These are phyloP conservation scores for Azorinus chamasolen DNA, from an alignment of 2,888 invertebrate species.

Conservation along the genomic window DNA sequence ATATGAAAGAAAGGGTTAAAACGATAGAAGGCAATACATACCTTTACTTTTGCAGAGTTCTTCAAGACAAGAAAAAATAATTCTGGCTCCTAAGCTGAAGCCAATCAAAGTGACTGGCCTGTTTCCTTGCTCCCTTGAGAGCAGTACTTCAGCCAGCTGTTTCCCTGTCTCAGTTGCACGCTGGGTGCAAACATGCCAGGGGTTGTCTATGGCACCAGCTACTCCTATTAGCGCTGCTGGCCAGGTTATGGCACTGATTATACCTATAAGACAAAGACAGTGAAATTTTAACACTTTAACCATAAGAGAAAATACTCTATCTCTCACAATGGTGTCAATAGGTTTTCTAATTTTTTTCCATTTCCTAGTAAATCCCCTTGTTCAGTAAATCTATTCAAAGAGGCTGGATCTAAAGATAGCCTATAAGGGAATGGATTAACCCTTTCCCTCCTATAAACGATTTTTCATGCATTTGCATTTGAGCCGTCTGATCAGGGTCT, in stretches of 20 bases:
- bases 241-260: slow-evolving; percentile 90
- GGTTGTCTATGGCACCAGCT: slow-evolving; percentile 88
- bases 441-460: no score
- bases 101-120: slow-evolving; percentile 90
- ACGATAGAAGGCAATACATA: no score
- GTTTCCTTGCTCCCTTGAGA: slow-evolving; percentile 89
- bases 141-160: slow-evolving; percentile 90
- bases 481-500: no score
- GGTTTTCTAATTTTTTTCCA: background rate
- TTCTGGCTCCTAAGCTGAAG: slow-evolving; percentile 90
- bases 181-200: slow-evolving; percentile 90
- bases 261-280: slow-evolving; percentile 85
- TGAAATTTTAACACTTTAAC: no score
- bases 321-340: background rate
- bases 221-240: slow-evolving; percentile 89
- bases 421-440: no score
- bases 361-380: background rate
- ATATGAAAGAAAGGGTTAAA: no score
- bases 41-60: slow-evolving; percentile 87
- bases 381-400: no score
- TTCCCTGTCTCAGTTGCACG: slow-evolving; percentile 89
- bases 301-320: no score
- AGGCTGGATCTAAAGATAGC: no score
- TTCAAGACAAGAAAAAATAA: slow-evolving; percentile 90
- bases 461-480: no score